Evolutionary conservation across 2,888 invertebrate species (phyloP).

Genomic region (Ommatoiulus sabulosus): DNA sequence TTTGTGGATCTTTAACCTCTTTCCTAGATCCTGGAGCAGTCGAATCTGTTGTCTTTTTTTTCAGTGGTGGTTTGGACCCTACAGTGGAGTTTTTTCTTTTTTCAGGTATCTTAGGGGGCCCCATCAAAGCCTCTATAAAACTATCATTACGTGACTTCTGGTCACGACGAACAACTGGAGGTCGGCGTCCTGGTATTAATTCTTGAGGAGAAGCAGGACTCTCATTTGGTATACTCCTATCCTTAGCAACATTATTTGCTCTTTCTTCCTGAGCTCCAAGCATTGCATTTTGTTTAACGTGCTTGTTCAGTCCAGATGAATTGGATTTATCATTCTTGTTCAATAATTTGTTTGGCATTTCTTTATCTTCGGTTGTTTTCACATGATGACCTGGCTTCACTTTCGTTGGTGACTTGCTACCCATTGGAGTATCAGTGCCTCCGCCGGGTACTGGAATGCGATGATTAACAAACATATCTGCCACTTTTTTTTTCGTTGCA

Average conservation of each 20-base stretch:
- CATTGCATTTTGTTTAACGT: not conserved
- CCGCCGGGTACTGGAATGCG: not conserved
- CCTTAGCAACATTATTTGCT: not conserved
- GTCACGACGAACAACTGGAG: not conserved
- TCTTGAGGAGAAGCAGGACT: not conserved
- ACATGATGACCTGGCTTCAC: not conserved
- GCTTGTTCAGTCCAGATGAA: not conserved
- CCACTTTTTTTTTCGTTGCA: not conserved
- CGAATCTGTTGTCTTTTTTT: not conserved
- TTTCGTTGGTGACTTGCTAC: not conserved
- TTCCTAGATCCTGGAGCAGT: not conserved
- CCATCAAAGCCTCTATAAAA: not conserved
- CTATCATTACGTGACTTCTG: not conserved
- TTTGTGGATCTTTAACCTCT: not conserved
- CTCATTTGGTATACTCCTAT: not conserved
- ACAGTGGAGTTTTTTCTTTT: not conserved
- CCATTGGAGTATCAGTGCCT: not conserved
- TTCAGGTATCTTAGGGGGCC: not conserved
- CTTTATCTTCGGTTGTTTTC: not conserved
- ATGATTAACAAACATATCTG: not conserved
- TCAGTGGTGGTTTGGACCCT: not conserved
- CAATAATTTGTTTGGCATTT: not conserved
- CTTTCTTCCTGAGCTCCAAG: not conserved
- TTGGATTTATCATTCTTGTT: not conserved
- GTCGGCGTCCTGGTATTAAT: not conserved